Evolutionary conservation across 2,888 invertebrate genomes (phyloP).

Genomic region (Adela reaumurella): DNA sequence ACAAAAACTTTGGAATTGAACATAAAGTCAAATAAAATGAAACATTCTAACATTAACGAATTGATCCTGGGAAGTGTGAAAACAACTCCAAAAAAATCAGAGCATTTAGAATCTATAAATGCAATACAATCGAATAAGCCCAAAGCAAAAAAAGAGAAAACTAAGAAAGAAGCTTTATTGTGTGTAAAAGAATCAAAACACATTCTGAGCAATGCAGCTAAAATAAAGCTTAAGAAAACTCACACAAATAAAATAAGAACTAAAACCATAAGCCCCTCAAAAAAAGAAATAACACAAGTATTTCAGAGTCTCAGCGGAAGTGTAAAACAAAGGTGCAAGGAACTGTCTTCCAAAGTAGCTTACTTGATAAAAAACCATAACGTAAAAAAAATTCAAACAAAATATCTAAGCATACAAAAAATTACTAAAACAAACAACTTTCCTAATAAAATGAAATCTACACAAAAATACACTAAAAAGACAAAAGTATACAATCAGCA

Average conservation of each 20-base stretch:
- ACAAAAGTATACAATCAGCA: conserved; percentile 7
- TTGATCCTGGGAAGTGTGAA: not conserved
- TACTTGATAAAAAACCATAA: conserved; percentile 12
- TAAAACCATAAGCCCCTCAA: not conserved
- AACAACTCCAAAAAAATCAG: too few species aligned
- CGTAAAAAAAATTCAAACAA: conserved; percentile 10
- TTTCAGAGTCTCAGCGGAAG: conserved; percentile 16
- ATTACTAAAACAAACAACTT: too few species aligned
- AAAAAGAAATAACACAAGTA: conserved; percentile 12
- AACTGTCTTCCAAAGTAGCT: conserved; percentile 14
- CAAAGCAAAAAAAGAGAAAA: too few species aligned
- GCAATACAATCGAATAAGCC: not conserved
- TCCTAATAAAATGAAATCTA: conserved; percentile 10
- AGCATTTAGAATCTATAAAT: not conserved
- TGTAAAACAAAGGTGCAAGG: conserved; percentile 16
- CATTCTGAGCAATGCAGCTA: too few species aligned
- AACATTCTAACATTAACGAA: not conserved
- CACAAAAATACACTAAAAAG: too few species aligned
- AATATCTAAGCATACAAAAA: conserved; percentile 1
- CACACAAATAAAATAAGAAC: too few species aligned
- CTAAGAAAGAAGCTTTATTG: too few species aligned
- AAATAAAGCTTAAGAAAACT: too few species aligned
- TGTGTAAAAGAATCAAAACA: too few species aligned
- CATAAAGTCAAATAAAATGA: not conserved
- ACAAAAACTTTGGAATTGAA: not conserved